Evolutionary conservation across 2,888 invertebrate species (phyloP).

Genomic region (Lingula anatina): DNA sequence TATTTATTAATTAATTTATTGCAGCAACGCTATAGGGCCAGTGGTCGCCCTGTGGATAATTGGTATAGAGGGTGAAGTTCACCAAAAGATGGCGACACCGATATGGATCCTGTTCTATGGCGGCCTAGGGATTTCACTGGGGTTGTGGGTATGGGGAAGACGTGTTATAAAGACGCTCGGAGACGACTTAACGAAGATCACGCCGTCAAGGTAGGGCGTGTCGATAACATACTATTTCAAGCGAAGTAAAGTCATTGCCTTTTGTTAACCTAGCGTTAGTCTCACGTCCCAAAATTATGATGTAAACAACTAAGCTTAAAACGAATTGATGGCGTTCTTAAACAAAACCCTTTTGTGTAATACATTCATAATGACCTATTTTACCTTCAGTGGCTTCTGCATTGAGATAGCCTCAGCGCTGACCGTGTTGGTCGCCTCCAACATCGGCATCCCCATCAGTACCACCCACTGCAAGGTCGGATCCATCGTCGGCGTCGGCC

Average conservation of each 20-base stretch:
- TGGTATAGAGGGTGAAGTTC: slow-evolving; percentile 58
- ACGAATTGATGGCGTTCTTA: no score
- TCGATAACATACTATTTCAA: no score
- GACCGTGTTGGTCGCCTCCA: slow-evolving; percentile 93
- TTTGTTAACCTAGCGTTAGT: no score
- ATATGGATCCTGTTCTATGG: slow-evolving; percentile 88
- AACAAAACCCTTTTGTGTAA: no score
- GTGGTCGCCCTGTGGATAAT: slow-evolving; percentile 90
- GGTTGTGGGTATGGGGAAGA: slow-evolving; percentile 94
- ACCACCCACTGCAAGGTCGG: slow-evolving; percentile 99
- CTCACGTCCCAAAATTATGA: no score
- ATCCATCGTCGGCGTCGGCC: slow-evolving; percentile 93
- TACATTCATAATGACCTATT: no score
- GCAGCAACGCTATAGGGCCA: slow-evolving; percentile 95
- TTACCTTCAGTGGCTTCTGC: slow-evolving; percentile 74
- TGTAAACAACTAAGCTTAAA: no score
- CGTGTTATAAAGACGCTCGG: slow-evolving; percentile 96
- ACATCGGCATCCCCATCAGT: slow-evolving; percentile 92
- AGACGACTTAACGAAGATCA: slow-evolving; percentile 93
- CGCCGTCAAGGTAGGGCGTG: slow-evolving; percentile 83
- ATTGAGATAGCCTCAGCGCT: slow-evolving; percentile 95
- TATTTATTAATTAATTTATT: no score
- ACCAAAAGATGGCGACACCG: slow-evolving; percentile 72
- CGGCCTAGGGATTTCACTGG: slow-evolving; percentile 90
- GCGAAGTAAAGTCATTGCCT: not conserved